Percentiles rank a stretch among this genome's conserved stretches.
These are phyloP conservation scores for Aphelinus atriplicis DNA, from an alignment of 1,140 invertebrate species.

Conservation along the genomic window DNA sequence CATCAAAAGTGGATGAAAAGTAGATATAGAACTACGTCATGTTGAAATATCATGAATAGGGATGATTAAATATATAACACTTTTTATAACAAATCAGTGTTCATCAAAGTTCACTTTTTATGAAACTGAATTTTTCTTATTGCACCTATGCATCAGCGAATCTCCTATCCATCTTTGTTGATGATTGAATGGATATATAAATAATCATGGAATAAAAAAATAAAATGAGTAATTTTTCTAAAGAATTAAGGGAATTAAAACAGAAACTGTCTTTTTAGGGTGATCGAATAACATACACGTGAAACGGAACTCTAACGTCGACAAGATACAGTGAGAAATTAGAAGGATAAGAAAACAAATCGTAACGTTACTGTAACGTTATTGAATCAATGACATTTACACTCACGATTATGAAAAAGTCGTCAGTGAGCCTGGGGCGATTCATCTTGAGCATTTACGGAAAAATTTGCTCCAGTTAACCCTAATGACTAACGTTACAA, in stretches of 20 bases:
- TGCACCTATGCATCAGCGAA: too few relatives aligned
- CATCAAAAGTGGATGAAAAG: constrained; percentile 28
- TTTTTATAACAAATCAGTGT: too few relatives aligned
- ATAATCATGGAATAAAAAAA: constrained; percentile 8
- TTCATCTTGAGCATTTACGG: constrained; percentile 25
- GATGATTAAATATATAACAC: too few relatives aligned
- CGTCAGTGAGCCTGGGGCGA: constrained; percentile 21
- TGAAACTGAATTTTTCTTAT: too few relatives aligned
- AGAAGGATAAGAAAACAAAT: constrained; percentile 24
- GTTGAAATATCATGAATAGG: too few relatives aligned
- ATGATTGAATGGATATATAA: background rate
- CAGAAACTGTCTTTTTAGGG: constrained; percentile 40
- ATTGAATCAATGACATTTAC: background rate
- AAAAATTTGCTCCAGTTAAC: constrained; percentile 28
- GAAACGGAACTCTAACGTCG: constrained; percentile 34
- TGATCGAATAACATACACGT: constrained; percentile 41
- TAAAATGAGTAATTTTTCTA: background rate
- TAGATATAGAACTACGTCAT: background rate
- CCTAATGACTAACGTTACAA: background rate
- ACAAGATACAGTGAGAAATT: constrained; percentile 33
- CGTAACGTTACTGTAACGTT: constrained; percentile 35
- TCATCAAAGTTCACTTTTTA: too few relatives aligned
- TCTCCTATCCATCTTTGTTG: too few relatives aligned
- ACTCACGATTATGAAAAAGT: constrained; percentile 25
- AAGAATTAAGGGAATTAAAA: constrained; percentile 24